Conservation (phyloP, 2,888 invertebrate species). For the Plebejus anna region DNA sequence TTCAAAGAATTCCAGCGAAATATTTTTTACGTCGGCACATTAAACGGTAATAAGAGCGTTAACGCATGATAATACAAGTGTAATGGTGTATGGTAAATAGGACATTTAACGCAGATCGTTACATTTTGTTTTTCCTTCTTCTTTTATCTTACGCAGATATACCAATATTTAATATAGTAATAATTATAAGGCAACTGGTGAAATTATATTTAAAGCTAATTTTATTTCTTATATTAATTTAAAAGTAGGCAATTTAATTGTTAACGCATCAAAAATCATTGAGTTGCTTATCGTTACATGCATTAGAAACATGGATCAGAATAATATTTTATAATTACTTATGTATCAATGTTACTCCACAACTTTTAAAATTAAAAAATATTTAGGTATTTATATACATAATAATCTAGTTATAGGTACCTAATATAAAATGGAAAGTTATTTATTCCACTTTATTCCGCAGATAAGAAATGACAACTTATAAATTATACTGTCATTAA, state of each 20-base stretch:
- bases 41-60: neutral
- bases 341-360: neutral
- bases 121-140: neutral
- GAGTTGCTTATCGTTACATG: too few species aligned
- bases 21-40: neutral
- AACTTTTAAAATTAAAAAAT: neutral
- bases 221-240: neutral
- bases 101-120: neutral
- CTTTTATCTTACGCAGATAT: neutral
- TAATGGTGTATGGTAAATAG: neutral
- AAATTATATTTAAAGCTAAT: neutral
- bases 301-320: neutral
- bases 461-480: neutral
- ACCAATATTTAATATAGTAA: neutral
- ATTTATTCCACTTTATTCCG: neutral
- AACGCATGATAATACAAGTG: neutral
- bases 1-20: conserved; percentile 12
- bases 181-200: neutral
- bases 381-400: too few species aligned
- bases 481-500: too few species aligned
- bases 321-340: neutral
- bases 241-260: neutral
- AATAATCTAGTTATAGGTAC: neutral
- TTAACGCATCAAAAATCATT: too few species aligned
- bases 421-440: too few species aligned